A percentile compares a stretch with the other conserved stretches of the same genome.
These are phyloP conservation scores for Promerops cafer DNA, from an alignment of 2,113 vertebrate species.

Conservation along the genomic window DNA sequence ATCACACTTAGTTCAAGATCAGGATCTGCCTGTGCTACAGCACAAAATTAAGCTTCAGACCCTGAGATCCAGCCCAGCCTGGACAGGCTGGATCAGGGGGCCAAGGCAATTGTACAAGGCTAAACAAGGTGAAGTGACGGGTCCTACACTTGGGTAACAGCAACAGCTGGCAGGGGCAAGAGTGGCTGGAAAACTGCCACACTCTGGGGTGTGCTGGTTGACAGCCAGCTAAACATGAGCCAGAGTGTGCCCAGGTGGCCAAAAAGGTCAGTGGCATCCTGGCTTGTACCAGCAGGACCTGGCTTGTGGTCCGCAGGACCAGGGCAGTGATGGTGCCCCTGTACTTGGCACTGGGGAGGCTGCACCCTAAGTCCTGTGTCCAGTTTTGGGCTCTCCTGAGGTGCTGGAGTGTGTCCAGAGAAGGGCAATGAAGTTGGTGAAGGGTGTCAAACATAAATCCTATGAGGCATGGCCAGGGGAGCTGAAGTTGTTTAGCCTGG, in stretches of 20 bases:
- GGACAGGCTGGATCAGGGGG: not conserved
- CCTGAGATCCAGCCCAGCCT: not conserved
- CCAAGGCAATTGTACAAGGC: not conserved
- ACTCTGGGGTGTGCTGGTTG: not conserved
- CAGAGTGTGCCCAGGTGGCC: not conserved
- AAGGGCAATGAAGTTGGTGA: not conserved
- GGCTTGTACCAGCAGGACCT: not conserved
- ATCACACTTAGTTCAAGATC: not conserved
- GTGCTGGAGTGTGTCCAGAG: not conserved
- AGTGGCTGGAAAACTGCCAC: not conserved
- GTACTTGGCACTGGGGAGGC: not conserved
- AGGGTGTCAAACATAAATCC: not conserved
- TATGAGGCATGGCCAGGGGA: fast-evolving
- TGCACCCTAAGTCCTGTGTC: no score
- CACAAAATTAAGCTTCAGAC: not conserved
- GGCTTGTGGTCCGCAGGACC: not conserved
- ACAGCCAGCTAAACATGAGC: not conserved
- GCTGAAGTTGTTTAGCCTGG: not conserved
- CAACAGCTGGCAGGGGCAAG: not conserved
- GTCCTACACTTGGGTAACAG: not conserved
- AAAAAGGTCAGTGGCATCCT: not conserved
- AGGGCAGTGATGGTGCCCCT: no score
- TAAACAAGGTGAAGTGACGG: not conserved
- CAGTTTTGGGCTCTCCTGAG: not conserved
- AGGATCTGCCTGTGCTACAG: not conserved